Base-by-base conservation (phyloP, 2,888 invertebrate genomes). In the Macroteleia sp. region DNA sequence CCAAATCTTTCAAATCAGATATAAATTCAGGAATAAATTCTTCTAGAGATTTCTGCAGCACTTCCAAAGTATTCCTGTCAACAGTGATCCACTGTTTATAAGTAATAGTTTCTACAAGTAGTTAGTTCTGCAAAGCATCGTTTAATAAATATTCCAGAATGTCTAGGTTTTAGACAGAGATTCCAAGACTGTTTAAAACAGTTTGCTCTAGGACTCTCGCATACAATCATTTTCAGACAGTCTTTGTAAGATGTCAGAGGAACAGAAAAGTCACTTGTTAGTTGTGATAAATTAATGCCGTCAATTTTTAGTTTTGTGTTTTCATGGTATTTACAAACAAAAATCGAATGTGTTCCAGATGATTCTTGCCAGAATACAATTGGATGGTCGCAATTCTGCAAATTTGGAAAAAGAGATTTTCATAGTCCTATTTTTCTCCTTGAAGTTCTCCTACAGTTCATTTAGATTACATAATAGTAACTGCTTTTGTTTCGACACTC, bases 31-130 rank as follows among this genome's bases (percentile, higher is more conserved):
- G 16, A 54, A 54, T 54, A 36, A 54, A 54, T 6, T 54, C 54
- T 54, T 36, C 54, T 39, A 19, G 9, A 10, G 42, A 32, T 57
- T 57, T 57, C 12, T 57, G 42, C 1, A 30, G 0, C 6, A 57
- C 6, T 42, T 57, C 57, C n/a, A 57, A 57, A 12, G 57, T 30
- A 42, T 10, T 19, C 10, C 42, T 42, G 20, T 57, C 57, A 44
- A 42, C 42, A 19, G 61, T 9, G 34, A 34, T 20, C 46, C 59
- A 59, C 34, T 44, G 34, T 59, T 59, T 44, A 16, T 59, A 59
- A 20, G 34, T 59, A 16, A 59, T 9, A 5, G 25, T 44, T 61
- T 61, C 46, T n/a, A n/a, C n/a, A n/a, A n/a, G n/a, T n/a, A n/a
- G n/a, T n/a, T n/a, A n/a, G 12, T 19, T 56, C n/a, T 54, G 14